Percentiles rank a stretch among this genome's conserved stretches.
phyloP scores from a whole-genome alignment of 2,113 vertebrate species.

The Athene cunicularia region DNA sequence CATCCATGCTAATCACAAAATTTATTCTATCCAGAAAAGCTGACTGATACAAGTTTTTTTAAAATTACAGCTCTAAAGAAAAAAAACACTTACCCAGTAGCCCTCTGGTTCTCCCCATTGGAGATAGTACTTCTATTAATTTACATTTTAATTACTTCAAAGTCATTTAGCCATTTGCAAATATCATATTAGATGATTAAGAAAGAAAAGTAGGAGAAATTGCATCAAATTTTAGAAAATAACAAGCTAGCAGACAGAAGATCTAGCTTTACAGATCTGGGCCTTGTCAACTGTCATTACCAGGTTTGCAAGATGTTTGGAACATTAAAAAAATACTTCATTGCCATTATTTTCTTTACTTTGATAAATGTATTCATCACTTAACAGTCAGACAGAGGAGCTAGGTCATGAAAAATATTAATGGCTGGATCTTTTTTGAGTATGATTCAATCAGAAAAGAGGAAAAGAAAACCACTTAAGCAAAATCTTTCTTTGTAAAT shows the following conservation, averaged over 20 bases:
- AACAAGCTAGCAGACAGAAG: background rate
- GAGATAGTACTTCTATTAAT: background rate
- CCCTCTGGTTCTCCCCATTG: background rate
- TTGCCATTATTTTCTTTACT: background rate
- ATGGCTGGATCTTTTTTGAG: background rate
- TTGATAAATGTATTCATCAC: background rate
- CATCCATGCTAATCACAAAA: background rate
- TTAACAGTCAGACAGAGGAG: background rate
- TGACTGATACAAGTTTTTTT: background rate
- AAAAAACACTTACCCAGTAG: background rate
- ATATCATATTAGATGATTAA: background rate
- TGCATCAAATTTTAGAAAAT: background rate
- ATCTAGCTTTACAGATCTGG: background rate
- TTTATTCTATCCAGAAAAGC: background rate
- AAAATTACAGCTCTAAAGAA: background rate
- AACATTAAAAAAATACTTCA: background rate
- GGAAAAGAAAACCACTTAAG: background rate
- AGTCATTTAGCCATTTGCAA: conserved; percentile 16
- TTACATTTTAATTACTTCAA: conserved; percentile 43
- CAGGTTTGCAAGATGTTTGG: background rate
- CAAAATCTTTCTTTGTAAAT: background rate
- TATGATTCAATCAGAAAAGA: background rate
- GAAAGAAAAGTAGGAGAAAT: background rate
- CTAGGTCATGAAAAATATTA: background rate
- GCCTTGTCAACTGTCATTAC: background rate